These are phyloP conservation scores for Hippopotamus amphibius DNA, from an alignment of 2,113 vertebrate species.

Conservation along the genomic window DNA sequence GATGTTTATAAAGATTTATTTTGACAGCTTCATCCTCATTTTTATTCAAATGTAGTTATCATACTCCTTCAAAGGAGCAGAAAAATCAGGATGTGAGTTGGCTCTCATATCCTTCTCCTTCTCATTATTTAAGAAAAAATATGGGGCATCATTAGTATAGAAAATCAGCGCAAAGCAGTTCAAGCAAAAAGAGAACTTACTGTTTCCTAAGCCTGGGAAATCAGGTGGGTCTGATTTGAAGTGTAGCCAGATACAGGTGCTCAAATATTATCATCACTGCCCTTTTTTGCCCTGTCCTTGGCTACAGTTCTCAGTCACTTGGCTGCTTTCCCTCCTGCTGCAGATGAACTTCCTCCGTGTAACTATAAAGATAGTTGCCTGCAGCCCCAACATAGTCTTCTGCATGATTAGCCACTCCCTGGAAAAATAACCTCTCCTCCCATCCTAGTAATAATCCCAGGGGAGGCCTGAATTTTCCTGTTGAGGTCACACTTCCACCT, in stretches of 20 bases:
- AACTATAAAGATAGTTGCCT: neutral
- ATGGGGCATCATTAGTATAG: neutral
- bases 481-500: neutral
- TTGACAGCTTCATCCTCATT: neutral
- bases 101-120: neutral
- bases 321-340: neutral
- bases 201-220: neutral
- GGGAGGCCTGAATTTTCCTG: neutral
- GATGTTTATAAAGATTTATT: conserved; percentile 37
- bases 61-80: neutral
- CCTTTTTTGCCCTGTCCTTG: neutral
- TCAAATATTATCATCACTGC: neutral
- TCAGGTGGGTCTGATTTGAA: neutral
- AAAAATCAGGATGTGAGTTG: neutral
- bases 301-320: neutral
- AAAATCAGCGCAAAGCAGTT: conserved; percentile 16
- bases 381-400: neutral
- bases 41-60: neutral
- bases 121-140: conserved; percentile 31
- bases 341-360: neutral
- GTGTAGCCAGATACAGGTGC: neutral
- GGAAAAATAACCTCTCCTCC: neutral
- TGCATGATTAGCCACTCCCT: neutral
- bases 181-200: neutral
- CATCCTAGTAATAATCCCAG: neutral